phyloP scores from a whole-genome alignment of 2,888 invertebrate genomes.

The Drosophila prostipennis region DNA sequence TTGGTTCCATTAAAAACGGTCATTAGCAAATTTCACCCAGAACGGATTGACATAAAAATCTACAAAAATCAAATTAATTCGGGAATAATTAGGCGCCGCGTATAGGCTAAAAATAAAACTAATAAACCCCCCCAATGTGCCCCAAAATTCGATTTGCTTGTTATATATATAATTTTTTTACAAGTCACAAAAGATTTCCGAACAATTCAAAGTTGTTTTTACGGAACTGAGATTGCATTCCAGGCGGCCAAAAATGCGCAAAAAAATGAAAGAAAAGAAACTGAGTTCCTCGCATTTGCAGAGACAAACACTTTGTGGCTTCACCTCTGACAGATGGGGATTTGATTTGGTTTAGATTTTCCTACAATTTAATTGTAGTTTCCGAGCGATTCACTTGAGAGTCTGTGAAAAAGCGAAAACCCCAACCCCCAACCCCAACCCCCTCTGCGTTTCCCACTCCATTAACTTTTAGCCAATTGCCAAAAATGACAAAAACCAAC shows the following conservation, averaged over 20 bases:
- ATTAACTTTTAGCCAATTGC: slow-evolving; percentile 40
- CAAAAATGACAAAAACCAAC: slow-evolving; percentile 37
- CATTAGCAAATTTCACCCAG: no score
- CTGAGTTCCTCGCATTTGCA: not conserved
- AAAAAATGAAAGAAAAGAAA: not conserved
- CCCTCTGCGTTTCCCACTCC: not conserved
- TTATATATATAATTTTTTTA: no score
- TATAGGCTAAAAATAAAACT: no score
- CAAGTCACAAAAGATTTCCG: no score
- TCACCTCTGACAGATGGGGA: slow-evolving; percentile 2
- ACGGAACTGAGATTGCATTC: not conserved
- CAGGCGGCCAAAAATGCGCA: no score
- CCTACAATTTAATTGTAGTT: slow-evolving; percentile 34
- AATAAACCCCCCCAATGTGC: no score
- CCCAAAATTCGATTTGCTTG: no score
- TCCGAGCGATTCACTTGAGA: slow-evolving; percentile 9
- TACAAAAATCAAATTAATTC: no score
- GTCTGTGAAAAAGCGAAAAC: slow-evolving; percentile 2
- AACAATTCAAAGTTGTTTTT: not conserved
- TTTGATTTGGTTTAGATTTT: slow-evolving; percentile 7
- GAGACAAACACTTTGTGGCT: slow-evolving; percentile 3
- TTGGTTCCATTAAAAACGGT: no score
- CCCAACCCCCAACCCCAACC: no score
- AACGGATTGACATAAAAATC: no score
- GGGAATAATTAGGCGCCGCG: no score